These are phyloP conservation scores for Pammene aurita DNA, from an alignment of 2,888 invertebrate genomes.

Conservation along the genomic window DNA sequence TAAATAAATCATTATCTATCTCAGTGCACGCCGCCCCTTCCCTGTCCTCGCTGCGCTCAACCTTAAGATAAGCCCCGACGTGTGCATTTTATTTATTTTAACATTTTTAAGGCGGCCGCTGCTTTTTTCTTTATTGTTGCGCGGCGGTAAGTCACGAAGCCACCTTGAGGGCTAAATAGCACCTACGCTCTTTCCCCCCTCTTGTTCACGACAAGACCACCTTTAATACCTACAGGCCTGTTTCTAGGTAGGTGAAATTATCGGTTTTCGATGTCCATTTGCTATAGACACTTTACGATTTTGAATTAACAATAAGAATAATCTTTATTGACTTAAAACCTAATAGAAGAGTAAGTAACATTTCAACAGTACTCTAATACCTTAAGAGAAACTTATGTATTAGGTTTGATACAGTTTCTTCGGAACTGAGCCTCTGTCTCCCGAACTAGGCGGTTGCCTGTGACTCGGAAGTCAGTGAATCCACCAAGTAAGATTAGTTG, in stretches of 20 bases:
- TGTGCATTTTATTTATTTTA: conserved; percentile 83
- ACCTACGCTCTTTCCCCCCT: conserved; percentile 61
- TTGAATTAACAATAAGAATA: too few species aligned
- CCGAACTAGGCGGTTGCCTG: too few species aligned
- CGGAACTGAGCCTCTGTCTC: too few species aligned
- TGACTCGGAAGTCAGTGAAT: too few species aligned
- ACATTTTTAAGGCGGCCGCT: conserved; percentile 75
- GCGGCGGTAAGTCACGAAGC: conserved; percentile 81
- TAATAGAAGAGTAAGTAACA: too few species aligned
- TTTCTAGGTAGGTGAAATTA: conserved; percentile 8
- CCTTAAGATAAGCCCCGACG: conserved; percentile 76
- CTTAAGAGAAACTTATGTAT: too few species aligned
- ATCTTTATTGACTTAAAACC: too few species aligned
- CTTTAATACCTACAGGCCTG: conserved; percentile 23
- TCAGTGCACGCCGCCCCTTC: conserved; percentile 62
- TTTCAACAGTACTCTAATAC: too few species aligned
- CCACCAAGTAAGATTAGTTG: too few species aligned
- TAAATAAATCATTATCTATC: too few species aligned
- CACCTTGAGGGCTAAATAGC: conserved; percentile 81
- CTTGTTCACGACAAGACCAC: conserved; percentile 39
- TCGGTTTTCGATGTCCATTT: not conserved
- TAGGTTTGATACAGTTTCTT: too few species aligned
- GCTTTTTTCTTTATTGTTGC: conserved; percentile 66
- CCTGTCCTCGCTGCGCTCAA: conserved; percentile 68
- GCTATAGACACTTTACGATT: too few species aligned